phyloP scores from a whole-genome alignment of 2,113 vertebrate species.

The Ursus arctos region DNA sequence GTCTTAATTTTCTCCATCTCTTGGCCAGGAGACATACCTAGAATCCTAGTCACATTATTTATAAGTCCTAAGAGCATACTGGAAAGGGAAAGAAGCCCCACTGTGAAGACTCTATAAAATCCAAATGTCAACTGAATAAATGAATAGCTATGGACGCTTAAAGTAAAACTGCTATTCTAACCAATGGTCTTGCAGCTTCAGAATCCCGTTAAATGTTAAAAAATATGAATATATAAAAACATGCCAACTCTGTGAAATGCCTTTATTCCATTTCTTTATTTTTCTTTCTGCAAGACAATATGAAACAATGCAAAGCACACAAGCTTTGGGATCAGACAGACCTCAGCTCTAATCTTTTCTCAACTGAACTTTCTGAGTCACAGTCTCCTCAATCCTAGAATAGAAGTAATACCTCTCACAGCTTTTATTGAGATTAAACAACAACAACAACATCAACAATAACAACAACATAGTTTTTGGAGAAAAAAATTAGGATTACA shows the following conservation, averaged over 20 bases:
- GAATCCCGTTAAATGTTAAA: not conserved
- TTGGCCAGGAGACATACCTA: not conserved
- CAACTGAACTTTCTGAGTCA: not conserved
- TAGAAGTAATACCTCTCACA: not conserved
- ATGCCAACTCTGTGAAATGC: not conserved
- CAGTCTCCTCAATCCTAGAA: not conserved
- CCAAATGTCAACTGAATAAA: not conserved
- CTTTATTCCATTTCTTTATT: not conserved
- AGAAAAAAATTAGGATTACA: not conserved
- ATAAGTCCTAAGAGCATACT: conserved; percentile 32
- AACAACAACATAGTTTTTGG: not conserved
- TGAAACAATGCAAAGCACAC: not conserved
- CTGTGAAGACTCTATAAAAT: not conserved
- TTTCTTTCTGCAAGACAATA: not conserved
- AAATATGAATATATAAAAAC: not conserved
- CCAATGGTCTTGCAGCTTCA: not conserved
- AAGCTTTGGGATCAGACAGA: not conserved
- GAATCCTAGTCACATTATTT: not conserved
- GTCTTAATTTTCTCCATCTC: not conserved
- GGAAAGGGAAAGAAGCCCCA: not conserved
- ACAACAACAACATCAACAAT: not conserved
- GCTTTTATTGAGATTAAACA: not conserved
- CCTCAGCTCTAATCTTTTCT: not conserved
- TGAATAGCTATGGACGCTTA: not conserved
- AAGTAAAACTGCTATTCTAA: not conserved